Conservation (phyloP, 2,113 vertebrate species). For the Gorsachius goisagi region DNA sequence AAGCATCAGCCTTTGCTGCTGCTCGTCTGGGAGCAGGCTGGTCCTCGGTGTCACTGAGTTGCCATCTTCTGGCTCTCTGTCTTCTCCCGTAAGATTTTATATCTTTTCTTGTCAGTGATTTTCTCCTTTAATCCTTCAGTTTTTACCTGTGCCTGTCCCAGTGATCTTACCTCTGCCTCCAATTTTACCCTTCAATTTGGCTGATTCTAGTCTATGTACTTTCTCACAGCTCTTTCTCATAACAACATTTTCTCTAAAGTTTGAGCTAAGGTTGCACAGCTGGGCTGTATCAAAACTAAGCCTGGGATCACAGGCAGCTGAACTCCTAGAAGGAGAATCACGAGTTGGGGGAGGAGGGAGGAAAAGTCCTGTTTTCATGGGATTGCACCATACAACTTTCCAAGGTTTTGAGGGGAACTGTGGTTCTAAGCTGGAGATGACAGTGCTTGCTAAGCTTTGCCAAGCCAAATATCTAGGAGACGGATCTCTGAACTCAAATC, state of each 20-base stretch:
- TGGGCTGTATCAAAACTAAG: slow-evolving; percentile 50
- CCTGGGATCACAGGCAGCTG: slow-evolving; percentile 10
- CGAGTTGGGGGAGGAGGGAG: background rate
- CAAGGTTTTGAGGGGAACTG: background rate
- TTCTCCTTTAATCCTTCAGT: background rate
- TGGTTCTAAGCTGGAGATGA: background rate
- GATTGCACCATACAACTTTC: background rate
- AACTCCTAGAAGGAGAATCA: slow-evolving; percentile 43
- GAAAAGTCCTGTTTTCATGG: background rate
- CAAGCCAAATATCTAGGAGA: background rate
- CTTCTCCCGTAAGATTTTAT: background rate
- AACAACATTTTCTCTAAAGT: slow-evolving; percentile 19
- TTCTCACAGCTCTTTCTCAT: background rate
- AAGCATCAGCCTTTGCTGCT: background rate
- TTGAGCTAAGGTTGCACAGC: slow-evolving; percentile 28
- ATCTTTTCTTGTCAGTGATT: background rate
- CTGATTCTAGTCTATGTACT: background rate
- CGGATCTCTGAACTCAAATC: background rate
- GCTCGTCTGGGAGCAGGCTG: background rate
- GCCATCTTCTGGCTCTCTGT: background rate
- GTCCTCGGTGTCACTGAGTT: background rate
- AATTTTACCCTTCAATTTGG: background rate
- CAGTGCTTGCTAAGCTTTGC: background rate
- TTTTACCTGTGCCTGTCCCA: background rate
- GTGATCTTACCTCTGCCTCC: background rate